These are phyloP conservation scores for Thereva nobilitata DNA, from an alignment of 2,888 invertebrate genomes.

Conservation along the genomic window DNA sequence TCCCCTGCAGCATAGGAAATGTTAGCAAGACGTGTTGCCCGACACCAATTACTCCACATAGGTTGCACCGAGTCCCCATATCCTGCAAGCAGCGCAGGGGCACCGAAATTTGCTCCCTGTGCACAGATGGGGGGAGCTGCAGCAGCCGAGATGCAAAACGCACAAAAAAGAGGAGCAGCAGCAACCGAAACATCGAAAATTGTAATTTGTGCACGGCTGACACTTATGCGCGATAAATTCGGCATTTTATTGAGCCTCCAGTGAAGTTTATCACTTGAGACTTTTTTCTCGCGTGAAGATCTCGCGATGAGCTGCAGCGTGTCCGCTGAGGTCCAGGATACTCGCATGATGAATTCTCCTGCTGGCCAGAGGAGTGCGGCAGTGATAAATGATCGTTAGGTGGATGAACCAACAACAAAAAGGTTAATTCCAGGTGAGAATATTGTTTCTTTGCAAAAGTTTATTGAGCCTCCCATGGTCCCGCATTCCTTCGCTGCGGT, in stretches of 20 bases:
- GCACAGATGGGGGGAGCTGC: background rate
- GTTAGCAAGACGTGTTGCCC: no score
- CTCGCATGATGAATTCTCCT: conserved; percentile 44
- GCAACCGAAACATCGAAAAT: conserved; percentile 43
- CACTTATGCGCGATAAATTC: conserved; percentile 47
- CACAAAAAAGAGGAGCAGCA: background rate
- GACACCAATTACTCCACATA: no score
- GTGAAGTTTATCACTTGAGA: conserved; percentile 46
- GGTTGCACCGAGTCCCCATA: no score
- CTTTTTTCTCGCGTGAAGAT: conserved; percentile 19
- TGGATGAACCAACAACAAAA: background rate
- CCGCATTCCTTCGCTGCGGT: conserved; percentile 4
- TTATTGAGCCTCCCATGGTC: conserved; percentile 7
- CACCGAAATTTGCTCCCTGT: background rate
- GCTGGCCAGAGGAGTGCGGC: conserved; percentile 37
- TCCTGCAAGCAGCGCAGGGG: background rate
- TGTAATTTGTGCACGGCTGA: conserved; percentile 46
- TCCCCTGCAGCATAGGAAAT: no score
- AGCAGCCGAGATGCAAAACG: background rate
- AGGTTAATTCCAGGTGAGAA: conserved; percentile 25
- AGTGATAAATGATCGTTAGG: conserved; percentile 43
- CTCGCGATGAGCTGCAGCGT: conserved; percentile 12
- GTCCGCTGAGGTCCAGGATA: conserved; percentile 5
- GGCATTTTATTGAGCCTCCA: conserved; percentile 46
- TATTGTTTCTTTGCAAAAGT: conserved; percentile 17